Evolutionary conservation across 2,888 invertebrate genomes (phyloP).

Genomic region (Alloplasta piceator): DNA sequence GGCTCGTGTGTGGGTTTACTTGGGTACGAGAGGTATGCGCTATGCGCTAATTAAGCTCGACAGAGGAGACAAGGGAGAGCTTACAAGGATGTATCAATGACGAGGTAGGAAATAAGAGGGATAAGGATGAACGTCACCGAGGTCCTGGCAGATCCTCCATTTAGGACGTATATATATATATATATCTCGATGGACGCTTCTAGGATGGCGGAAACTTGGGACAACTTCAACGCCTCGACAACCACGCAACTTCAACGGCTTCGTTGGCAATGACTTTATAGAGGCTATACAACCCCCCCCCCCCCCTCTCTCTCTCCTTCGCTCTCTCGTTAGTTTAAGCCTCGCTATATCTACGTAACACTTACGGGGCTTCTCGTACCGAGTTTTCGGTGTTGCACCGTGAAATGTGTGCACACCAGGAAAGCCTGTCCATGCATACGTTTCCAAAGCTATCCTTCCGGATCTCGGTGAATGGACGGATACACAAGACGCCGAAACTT

Average conservation of each 20-base stretch:
- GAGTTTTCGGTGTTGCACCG: slow-evolving; percentile 30
- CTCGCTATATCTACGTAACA: slow-evolving; percentile 34
- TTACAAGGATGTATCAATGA: slow-evolving; percentile 52
- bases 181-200: slow-evolving; percentile 1
- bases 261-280: slow-evolving; percentile 47
- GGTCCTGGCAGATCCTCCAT: slow-evolving; percentile 23
- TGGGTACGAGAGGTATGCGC: slow-evolving; percentile 1
- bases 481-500: slow-evolving; percentile 35
- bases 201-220: slow-evolving; percentile 52
- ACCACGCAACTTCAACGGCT: slow-evolving; percentile 51
- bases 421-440: not conserved
- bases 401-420: slow-evolving; percentile 40
- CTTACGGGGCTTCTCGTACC: slow-evolving; percentile 18
- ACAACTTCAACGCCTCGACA: slow-evolving; percentile 61
- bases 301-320: not conserved
- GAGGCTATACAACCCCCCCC: slow-evolving; percentile 8
- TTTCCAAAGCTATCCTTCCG: not conserved
- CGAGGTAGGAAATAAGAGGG: slow-evolving; percentile 30
- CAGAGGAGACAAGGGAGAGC: slow-evolving; percentile 22
- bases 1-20: not conserved
- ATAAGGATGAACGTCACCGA: slow-evolving; percentile 40
- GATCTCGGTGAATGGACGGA: slow-evolving; percentile 26
- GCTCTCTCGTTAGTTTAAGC: slow-evolving; percentile 18
- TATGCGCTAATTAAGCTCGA: slow-evolving; percentile 34
- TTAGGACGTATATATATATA: not conserved